Conservation (phyloP, 2,113 vertebrate species). For the Leptodactylus fuscus region DNA sequence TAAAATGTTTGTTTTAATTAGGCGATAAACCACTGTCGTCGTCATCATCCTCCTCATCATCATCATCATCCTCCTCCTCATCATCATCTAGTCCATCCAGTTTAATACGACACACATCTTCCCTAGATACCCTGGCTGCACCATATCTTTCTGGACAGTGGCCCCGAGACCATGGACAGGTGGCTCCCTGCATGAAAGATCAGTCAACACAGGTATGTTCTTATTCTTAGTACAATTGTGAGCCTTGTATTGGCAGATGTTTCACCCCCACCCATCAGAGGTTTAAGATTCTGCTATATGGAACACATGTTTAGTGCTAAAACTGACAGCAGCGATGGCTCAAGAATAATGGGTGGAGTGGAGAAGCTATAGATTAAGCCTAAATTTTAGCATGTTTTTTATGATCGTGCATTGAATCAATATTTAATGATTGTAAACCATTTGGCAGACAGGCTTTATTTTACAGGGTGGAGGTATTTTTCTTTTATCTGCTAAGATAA, state of each 20-base stretch:
- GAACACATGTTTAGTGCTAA: no score
- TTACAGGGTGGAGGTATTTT: neutral
- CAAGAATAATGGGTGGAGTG: no score
- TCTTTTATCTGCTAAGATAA: neutral
- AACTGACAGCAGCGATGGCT: no score
- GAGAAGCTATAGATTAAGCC: no score
- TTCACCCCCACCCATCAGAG: no score
- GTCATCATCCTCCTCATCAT: slow-evolving; percentile 63
- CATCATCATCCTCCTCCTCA: slow-evolving; percentile 59
- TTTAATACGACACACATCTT: slow-evolving; percentile 87
- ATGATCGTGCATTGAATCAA: no score
- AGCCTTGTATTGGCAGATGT: neutral
- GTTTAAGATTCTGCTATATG: no score
- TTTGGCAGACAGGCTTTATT: no score
- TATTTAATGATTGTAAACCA: no score
- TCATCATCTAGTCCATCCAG: slow-evolving; percentile 78
- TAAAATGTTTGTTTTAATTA: slow-evolving; percentile 60
- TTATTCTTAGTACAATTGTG: neutral
- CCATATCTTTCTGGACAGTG: slow-evolving; percentile 94
- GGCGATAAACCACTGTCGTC: slow-evolving; percentile 75
- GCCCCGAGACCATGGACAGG: slow-evolving; percentile 92
- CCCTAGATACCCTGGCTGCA: slow-evolving; percentile 88
- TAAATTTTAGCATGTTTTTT: no score
- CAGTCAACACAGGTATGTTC: slow-evolving; percentile 92
- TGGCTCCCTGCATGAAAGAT: slow-evolving; percentile 93